phyloP scores from a whole-genome alignment of 2,888 invertebrate genomes.

The Drosophila parthenogenetica region DNA sequence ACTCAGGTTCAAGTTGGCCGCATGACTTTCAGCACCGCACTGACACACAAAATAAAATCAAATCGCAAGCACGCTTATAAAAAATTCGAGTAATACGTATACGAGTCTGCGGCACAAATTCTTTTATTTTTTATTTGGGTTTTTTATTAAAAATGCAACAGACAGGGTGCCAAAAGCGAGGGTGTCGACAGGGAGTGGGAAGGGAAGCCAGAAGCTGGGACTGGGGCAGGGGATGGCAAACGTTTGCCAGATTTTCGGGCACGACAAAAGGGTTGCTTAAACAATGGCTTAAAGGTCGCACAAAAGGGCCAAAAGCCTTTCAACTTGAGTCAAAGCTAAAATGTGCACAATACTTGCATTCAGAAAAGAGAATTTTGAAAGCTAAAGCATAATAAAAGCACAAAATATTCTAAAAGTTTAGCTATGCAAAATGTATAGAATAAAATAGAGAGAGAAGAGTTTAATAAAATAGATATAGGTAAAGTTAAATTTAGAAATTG shows the following conservation, averaged over 20 bases:
- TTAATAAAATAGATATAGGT: not conserved
- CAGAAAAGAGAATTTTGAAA: not conserved
- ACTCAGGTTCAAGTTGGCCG: constrained; percentile 81
- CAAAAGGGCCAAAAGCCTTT: constrained; percentile 13
- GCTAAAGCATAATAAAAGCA: constrained; percentile 10
- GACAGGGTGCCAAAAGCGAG: constrained; percentile 7
- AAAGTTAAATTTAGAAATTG: not conserved
- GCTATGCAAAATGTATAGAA: not conserved
- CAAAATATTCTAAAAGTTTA: constrained; percentile 1
- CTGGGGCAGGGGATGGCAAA: not conserved
- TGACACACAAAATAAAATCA: constrained; percentile 70
- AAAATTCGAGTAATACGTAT: constrained; percentile 51
- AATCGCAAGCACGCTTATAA: constrained; percentile 50
- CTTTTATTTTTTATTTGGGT: not conserved
- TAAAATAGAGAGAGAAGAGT: not conserved
- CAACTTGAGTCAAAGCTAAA: constrained; percentile 17
- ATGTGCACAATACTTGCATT: not conserved
- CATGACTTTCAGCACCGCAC: constrained; percentile 59
- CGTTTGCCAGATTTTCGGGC: constrained; percentile 24
- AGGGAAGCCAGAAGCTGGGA: too few relatives aligned
- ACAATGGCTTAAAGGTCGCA: constrained; percentile 39
- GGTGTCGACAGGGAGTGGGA: not conserved
- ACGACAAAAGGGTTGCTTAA: constrained; percentile 40
- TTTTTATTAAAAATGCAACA: constrained; percentile 59
- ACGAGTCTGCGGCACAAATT: constrained; percentile 27